A percentile compares a stretch with the other conserved stretches of the same genome.
Conservation (phyloP, 2,113 vertebrate genomes). For the Carlito syrichta region DNA sequence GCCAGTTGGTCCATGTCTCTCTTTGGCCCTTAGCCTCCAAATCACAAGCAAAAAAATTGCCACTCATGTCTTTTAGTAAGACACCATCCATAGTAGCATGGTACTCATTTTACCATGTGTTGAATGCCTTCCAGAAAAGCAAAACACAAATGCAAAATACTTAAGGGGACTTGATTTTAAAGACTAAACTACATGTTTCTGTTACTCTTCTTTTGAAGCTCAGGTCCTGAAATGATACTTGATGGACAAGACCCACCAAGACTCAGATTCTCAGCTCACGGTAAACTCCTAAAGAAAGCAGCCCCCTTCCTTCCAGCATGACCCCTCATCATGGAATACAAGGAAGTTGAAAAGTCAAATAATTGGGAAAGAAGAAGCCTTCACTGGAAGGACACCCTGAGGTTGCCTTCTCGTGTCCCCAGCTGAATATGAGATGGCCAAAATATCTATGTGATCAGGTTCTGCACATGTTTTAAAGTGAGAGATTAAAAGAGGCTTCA, state of each 20-base stretch:
- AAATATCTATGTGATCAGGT: not conserved
- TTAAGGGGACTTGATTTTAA: not conserved
- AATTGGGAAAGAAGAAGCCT: not conserved
- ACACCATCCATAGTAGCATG: not conserved
- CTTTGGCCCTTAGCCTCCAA: not conserved
- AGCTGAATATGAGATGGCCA: not conserved
- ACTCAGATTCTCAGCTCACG: not conserved
- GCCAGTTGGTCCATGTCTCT: not conserved
- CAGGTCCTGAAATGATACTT: not conserved
- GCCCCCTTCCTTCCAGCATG: not conserved
- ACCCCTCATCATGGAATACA: not conserved
- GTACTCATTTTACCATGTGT: not conserved
- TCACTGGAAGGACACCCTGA: not conserved
- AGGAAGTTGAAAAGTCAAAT: not conserved
- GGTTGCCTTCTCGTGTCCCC: not conserved
- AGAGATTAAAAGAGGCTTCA: not conserved
- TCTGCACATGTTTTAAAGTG: not conserved
- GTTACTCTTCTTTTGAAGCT: not conserved
- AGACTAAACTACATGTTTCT: not conserved
- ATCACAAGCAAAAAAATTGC: not conserved
- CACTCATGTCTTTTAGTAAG: not conserved
- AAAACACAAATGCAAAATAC: slow-evolving; percentile 6
- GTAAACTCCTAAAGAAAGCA: not conserved
- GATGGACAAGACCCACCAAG: not conserved
- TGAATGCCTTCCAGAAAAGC: not conserved